These are phyloP conservation scores for Ciconia stormi DNA, from an alignment of 2,113 vertebrate species.

Conservation along the genomic window DNA sequence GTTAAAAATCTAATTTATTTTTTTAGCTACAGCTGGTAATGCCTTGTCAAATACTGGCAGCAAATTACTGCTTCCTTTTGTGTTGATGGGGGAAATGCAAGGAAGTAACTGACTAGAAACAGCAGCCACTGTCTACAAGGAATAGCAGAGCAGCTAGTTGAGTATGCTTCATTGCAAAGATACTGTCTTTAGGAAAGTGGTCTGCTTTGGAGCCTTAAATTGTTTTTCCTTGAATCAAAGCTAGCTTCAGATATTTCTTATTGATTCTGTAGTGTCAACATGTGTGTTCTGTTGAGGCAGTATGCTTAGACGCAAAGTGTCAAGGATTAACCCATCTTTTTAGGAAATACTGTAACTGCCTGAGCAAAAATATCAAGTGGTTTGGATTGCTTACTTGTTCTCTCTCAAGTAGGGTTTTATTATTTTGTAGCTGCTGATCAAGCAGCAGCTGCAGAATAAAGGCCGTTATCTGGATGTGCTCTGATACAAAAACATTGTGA, in stretches of 20 bases:
- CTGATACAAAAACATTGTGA: not conserved
- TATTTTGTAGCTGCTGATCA: not conserved
- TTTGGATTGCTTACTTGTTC: not conserved
- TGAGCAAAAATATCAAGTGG: not conserved
- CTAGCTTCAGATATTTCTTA: not conserved
- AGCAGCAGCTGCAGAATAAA: not conserved
- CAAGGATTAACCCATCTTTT: not conserved
- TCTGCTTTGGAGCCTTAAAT: not conserved
- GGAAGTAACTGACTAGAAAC: not conserved
- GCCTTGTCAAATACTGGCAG: not conserved
- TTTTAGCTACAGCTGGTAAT: not conserved
- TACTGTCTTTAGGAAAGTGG: not conserved
- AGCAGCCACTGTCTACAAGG: not conserved
- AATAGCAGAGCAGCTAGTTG: not conserved
- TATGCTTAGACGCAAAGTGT: not conserved
- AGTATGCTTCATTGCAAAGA: not conserved
- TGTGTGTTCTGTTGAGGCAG: not conserved
- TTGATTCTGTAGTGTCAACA: not conserved
- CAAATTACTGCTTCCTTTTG: not conserved
- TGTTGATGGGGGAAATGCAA: not conserved
- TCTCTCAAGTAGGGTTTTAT: not conserved
- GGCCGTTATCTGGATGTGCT: not conserved
- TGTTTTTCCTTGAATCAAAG: not conserved
- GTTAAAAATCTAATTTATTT: not conserved
- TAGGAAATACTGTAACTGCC: not conserved